Conservation (phyloP, 2,888 invertebrate genomes). For the Dryocosmus kuriphilus region DNA sequence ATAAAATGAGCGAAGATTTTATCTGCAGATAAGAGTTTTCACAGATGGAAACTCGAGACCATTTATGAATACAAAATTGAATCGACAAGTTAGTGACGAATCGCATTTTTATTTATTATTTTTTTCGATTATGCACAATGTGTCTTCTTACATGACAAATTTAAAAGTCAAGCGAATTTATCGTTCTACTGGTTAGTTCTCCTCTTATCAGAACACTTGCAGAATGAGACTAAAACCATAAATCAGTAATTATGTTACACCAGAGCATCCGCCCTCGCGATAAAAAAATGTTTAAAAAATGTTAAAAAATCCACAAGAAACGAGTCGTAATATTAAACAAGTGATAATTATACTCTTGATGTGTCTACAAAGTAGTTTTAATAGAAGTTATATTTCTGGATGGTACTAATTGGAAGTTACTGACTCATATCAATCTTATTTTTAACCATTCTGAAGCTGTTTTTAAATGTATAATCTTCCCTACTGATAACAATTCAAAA, state of each 20-base stretch:
- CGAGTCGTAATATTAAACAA: not conserved
- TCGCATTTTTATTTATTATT: not conserved
- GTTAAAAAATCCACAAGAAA: not conserved
- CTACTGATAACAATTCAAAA: no score
- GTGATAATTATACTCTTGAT: not conserved
- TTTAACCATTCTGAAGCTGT: not conserved
- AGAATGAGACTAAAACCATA: not conserved
- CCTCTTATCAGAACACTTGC: slow-evolving; percentile 21
- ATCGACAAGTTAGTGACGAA: not conserved
- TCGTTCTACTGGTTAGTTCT: not conserved
- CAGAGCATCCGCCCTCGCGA: not conserved
- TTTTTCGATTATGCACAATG: not conserved
- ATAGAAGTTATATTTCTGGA: not conserved
- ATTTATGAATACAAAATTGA: not conserved
- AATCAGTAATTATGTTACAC: not conserved
- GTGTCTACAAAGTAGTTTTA: not conserved
- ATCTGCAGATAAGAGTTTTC: not conserved
- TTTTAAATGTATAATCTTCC: not conserved
- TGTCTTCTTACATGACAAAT: not conserved
- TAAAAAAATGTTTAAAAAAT: no score
- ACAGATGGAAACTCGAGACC: not conserved
- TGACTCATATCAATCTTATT: slow-evolving; percentile 23
- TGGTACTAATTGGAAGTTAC: not conserved
- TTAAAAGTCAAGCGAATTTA: not conserved
- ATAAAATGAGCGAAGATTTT: not conserved